A percentile compares a stretch with the other conserved stretches of the same genome.
These are phyloP conservation scores for Schizotus pectinicornis DNA, from an alignment of 2,888 invertebrate species.

Conservation along the genomic window DNA sequence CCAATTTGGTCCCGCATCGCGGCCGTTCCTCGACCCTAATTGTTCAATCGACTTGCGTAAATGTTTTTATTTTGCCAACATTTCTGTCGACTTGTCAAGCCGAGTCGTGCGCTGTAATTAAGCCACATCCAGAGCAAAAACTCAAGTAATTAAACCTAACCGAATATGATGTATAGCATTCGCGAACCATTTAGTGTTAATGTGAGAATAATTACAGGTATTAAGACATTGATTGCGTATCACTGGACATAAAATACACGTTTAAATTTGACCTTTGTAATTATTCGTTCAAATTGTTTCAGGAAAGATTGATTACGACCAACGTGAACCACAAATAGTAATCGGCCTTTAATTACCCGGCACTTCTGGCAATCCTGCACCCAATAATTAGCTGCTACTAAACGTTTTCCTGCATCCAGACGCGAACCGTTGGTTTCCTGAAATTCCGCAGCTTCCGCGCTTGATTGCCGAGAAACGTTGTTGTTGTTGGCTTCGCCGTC, in stretches of 20 bases:
- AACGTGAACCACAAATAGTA: slow-evolving; percentile 1
- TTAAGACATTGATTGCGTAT: slow-evolving; percentile 38
- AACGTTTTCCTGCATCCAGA: neutral
- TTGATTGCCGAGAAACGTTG: slow-evolving; percentile 17
- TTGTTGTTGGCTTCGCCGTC: neutral
- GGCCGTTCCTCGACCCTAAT: too few relatives aligned
- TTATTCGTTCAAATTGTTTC: slow-evolving; percentile 39
- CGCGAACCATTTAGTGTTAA: slow-evolving; percentile 30
- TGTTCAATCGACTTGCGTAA: neutral
- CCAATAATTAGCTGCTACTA: neutral
- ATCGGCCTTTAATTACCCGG: slow-evolving; percentile 21
- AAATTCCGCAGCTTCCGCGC: slow-evolving; percentile 13
- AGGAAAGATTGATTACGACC: slow-evolving; percentile 35
- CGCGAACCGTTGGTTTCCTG: neutral
- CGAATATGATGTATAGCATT: slow-evolving; percentile 28
- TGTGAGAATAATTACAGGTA: slow-evolving; percentile 42
- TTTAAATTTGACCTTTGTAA: slow-evolving; percentile 34
- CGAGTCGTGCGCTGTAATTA: neutral
- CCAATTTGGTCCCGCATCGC: too few relatives aligned
- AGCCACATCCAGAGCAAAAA: neutral
- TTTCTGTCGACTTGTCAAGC: slow-evolving; percentile 2
- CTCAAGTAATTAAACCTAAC: slow-evolving; percentile 18
- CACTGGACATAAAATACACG: slow-evolving; percentile 29
- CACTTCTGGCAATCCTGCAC: neutral
- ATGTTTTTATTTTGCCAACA: neutral